These are phyloP conservation scores for Neosalanx taihuensis DNA, from an alignment of 2,797 vertebrate genomes.

Conservation along the genomic window DNA sequence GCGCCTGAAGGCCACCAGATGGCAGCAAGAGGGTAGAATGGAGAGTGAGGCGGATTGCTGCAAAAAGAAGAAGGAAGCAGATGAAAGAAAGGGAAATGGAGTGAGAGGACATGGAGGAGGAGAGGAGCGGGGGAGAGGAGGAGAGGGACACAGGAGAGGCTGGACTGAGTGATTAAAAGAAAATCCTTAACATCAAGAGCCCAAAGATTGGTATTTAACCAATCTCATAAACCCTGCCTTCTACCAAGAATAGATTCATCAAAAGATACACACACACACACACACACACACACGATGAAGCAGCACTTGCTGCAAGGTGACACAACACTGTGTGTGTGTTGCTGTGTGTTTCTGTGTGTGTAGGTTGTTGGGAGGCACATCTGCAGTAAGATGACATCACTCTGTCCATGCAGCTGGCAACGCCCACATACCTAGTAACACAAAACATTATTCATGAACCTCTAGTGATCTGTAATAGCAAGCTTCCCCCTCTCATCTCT, in stretches of 20 bases:
- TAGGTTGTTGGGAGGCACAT: neutral
- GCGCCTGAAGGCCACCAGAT: conserved; percentile 45
- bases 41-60: neutral
- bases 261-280: too few species aligned
- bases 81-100: neutral
- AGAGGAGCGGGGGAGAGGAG: neutral
- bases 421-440: neutral
- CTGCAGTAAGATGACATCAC: conserved; percentile 13
- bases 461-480: conserved; percentile 6
- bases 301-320: conserved; percentile 15
- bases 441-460: neutral
- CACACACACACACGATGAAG: conserved; percentile 14
- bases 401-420: conserved; percentile 1
- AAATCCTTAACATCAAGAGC: conserved; percentile 46
- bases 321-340: conserved; percentile 12
- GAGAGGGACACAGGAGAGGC: conserved; percentile 2
- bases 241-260: neutral
- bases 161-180: conserved; percentile 40
- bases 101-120: neutral
- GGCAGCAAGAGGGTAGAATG: conserved; percentile 18
- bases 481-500: neutral
- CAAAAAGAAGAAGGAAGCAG: too few species aligned
- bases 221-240: conserved; percentile 39
- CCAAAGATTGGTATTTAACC: conserved; percentile 54
- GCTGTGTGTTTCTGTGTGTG: neutral